Evolutionary conservation across 2,888 invertebrate species (phyloP).

Genomic region (Dascillus cervinus): DNA sequence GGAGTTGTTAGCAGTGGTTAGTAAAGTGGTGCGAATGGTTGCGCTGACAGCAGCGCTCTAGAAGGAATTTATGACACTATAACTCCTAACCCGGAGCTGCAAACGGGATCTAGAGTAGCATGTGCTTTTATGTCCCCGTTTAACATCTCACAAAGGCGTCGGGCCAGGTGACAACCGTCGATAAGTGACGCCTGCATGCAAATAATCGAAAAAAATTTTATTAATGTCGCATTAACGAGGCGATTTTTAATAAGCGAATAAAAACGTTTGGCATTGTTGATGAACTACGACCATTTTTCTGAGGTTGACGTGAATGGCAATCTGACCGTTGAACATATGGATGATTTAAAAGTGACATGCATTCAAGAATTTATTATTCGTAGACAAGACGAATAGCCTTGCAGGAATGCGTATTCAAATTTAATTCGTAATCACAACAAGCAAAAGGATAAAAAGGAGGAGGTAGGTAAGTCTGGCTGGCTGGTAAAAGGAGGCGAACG

Average conservation of each 20-base stretch:
- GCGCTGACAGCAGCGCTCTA: slow-evolving; percentile 22
- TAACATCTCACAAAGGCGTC: too few species aligned
- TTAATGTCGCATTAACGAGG: too few species aligned
- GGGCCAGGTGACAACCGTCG: too few species aligned
- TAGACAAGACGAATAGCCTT: not conserved
- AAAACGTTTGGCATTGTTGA: too few species aligned
- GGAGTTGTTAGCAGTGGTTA: slow-evolving; percentile 42
- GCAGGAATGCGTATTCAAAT: not conserved
- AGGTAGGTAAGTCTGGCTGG: too few species aligned
- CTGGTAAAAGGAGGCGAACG: too few species aligned
- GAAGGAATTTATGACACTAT: slow-evolving; percentile 32
- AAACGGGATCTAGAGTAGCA: slow-evolving; percentile 22
- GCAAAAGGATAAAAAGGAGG: too few species aligned
- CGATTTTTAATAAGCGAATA: too few species aligned
- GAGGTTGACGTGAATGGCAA: not conserved
- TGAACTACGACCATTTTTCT: not conserved
- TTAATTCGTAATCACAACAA: not conserved
- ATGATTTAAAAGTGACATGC: slow-evolving; percentile 2
- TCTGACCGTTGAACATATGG: slow-evolving; percentile 1
- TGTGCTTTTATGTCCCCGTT: slow-evolving; percentile 13
- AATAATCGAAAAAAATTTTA: too few species aligned
- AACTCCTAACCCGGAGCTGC: slow-evolving; percentile 37
- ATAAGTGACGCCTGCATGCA: too few species aligned
- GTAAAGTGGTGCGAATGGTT: slow-evolving; percentile 37
- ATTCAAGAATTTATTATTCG: slow-evolving; percentile 1